phyloP scores from a whole-genome alignment of 2,797 vertebrate genomes.

The Macroramphosus scolopax region DNA sequence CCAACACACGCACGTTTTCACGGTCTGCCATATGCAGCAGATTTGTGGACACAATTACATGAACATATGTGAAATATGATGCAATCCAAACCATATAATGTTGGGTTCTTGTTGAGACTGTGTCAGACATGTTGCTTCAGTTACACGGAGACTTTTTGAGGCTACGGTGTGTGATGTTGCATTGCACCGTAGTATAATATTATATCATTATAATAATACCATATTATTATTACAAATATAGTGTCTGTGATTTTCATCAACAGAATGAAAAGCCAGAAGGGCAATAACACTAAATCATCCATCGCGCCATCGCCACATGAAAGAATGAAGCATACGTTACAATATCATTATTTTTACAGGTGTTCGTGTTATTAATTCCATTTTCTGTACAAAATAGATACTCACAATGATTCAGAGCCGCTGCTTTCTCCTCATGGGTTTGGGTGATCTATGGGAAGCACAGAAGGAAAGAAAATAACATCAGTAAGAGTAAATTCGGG shows the following conservation, averaged over 20 bases:
- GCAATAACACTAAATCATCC: too few relatives aligned
- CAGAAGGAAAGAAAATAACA: background rate
- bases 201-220: too few relatives aligned
- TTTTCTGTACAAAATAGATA: conserved; percentile 2
- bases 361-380: conserved; percentile 8
- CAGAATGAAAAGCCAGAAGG: too few relatives aligned
- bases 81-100: background rate
- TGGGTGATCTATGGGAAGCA: conserved; percentile 22
- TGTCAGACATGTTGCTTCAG: background rate
- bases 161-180: background rate
- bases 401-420: conserved; percentile 17
- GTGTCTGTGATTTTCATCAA: too few relatives aligned
- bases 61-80: conserved; percentile 1
- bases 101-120: background rate
- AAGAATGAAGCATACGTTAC: too few relatives aligned
- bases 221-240: too few relatives aligned
- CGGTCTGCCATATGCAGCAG: background rate
- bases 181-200: too few relatives aligned
- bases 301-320: too few relatives aligned
- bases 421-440: background rate
- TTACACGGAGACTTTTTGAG: too few relatives aligned
- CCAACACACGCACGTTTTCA: too few relatives aligned
- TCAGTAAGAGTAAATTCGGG: background rate
- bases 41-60: background rate
- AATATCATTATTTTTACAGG: conserved; percentile 4